Conservation (phyloP, 2,113 vertebrate genomes). For the Grus americana region DNA sequence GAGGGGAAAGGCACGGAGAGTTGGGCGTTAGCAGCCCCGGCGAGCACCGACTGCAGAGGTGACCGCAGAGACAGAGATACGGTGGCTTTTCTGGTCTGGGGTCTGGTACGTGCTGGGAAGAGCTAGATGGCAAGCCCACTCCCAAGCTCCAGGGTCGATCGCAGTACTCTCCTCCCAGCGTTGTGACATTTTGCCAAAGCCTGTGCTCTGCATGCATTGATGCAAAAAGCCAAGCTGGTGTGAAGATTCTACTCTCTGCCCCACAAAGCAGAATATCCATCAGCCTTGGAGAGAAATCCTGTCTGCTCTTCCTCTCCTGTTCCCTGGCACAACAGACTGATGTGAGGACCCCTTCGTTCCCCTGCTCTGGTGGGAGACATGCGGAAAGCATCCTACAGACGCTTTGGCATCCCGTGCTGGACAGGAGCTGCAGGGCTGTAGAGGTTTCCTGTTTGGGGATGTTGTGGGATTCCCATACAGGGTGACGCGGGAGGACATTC, state of each 20-base stretch:
- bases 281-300: neutral
- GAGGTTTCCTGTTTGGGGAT: neutral
- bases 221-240: neutral
- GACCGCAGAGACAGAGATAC: neutral
- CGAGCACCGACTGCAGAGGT: rapidly evolving
- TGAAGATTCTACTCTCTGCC: neutral
- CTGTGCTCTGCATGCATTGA: neutral
- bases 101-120: neutral
- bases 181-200: neutral
- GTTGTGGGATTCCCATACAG: neutral
- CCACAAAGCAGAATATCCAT: neutral
- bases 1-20: neutral
- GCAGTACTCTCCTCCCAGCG: neutral
- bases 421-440: neutral
- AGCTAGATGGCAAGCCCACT: neutral
- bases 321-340: neutral
- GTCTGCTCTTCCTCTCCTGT: neutral
- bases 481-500: neutral
- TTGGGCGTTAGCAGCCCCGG: rapidly evolving
- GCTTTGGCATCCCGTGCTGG: neutral
- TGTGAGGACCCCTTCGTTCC: rapidly evolving
- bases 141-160: neutral
- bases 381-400: neutral
- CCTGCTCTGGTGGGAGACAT: neutral
- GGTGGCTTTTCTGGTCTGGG: rapidly evolving